These are phyloP conservation scores for Dipodomys ordii DNA, from an alignment of 2,113 vertebrate genomes.

Conservation along the genomic window DNA sequence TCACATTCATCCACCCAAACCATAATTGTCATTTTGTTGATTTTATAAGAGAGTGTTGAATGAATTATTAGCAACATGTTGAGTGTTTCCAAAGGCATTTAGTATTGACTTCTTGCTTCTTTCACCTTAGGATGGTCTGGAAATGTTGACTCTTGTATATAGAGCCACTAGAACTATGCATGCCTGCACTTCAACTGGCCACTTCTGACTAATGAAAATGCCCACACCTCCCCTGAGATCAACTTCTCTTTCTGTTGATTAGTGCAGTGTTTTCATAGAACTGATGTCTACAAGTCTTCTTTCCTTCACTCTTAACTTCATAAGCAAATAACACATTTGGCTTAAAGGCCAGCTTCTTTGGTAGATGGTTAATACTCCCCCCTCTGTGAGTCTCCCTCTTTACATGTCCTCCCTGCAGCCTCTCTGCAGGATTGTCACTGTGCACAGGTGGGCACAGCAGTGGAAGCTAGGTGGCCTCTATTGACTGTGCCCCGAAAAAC, in stretches of 20 bases:
- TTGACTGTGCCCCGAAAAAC: not conserved
- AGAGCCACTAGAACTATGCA: not conserved
- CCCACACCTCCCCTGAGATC: not conserved
- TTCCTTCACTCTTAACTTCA: not conserved
- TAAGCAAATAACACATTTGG: not conserved
- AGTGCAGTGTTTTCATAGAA: conserved; percentile 10
- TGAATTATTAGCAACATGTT: not conserved
- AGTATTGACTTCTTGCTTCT: not conserved
- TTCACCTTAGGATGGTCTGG: not conserved
- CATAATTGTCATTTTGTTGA: not conserved
- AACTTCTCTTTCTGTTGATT: not conserved
- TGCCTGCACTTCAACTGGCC: conserved; percentile 17
- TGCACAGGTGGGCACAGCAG: not conserved
- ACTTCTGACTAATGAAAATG: not conserved
- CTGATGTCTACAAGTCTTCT: not conserved
- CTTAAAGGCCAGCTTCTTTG: not conserved
- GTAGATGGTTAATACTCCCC: not conserved
- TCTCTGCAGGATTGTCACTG: not conserved
- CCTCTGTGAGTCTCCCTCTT: not conserved
- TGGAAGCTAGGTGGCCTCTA: not conserved
- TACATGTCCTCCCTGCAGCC: not conserved
- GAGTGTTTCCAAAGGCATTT: not conserved
- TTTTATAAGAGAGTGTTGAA: not conserved
- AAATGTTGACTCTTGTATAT: not conserved
- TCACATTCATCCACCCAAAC: not conserved